phyloP scores from a whole-genome alignment of 2,888 invertebrate genomes.

The Chydorus sphaericus region DNA sequence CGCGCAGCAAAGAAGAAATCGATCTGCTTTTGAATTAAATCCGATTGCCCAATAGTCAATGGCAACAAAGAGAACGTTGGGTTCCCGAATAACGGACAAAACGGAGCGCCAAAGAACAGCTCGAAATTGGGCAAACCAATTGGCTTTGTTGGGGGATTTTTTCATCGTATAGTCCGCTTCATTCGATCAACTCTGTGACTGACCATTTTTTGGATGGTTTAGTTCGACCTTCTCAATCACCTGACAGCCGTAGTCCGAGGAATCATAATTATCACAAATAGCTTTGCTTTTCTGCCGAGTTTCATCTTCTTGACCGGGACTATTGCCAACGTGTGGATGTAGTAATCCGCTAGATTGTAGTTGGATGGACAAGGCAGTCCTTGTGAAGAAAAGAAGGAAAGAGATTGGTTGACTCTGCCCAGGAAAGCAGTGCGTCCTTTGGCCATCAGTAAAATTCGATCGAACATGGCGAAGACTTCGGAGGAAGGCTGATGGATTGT shows the following conservation, averaged over 20 bases:
- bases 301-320: slow-evolving; percentile 29
- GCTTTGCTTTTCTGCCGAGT: slow-evolving; percentile 4
- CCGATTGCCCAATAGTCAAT: too few relatives aligned
- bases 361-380: slow-evolving; percentile 29
- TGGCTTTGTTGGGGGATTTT: slow-evolving; percentile 56
- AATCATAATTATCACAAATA: slow-evolving; percentile 31
- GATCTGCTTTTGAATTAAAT: too few relatives aligned
- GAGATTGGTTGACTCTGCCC: slow-evolving; percentile 27
- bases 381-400: slow-evolving; percentile 22
- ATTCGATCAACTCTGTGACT: not conserved
- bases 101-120: slow-evolving; percentile 84
- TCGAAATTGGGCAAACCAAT: slow-evolving; percentile 74
- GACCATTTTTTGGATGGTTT: not conserved
- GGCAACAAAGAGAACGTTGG: slow-evolving; percentile 75
- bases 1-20: too few relatives aligned
- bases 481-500: slow-evolving; percentile 36
- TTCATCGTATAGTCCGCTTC: too few relatives aligned
- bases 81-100: slow-evolving; percentile 77
- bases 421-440: slow-evolving; percentile 33
- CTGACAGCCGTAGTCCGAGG: slow-evolving; percentile 26
- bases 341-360: slow-evolving; percentile 35
- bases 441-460: slow-evolving; percentile 28
- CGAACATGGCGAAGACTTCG: slow-evolving; percentile 32
- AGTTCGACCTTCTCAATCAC: not conserved
- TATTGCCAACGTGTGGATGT: slow-evolving; percentile 32